These are phyloP conservation scores for Timema podura DNA, from an alignment of 2,888 invertebrate species.

Conservation along the genomic window DNA sequence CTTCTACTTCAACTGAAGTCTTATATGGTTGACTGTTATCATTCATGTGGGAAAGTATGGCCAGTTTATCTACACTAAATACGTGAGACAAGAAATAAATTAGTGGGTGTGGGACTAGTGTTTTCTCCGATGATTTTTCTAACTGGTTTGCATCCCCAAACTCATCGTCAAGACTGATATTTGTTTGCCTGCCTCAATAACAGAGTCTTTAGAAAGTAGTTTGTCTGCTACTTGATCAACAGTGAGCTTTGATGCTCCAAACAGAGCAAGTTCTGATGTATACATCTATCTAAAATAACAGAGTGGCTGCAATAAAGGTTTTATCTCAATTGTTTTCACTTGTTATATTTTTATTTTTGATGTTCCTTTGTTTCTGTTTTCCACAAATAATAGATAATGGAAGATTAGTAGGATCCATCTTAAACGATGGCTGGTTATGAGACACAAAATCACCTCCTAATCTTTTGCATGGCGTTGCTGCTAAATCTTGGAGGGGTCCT, in stretches of 20 bases:
- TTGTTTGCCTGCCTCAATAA: background rate
- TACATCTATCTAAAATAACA: background rate
- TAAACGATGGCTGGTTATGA: background rate
- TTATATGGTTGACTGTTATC: background rate
- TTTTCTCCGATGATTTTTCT: background rate
- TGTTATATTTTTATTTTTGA: background rate
- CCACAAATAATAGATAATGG: background rate
- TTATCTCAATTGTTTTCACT: background rate
- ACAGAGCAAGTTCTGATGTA: background rate
- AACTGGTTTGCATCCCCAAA: background rate
- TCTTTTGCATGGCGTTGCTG: background rate
- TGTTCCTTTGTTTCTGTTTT: background rate
- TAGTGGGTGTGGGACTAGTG: background rate
- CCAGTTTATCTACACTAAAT: background rate
- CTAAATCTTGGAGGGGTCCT: background rate
- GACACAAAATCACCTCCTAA: background rate
- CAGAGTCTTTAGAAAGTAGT: background rate
- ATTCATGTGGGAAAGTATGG: background rate
- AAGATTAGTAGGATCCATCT: background rate
- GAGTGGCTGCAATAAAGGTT: background rate
- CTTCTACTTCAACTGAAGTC: background rate
- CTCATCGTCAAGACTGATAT: background rate
- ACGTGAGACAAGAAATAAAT: background rate
- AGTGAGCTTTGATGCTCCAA: background rate
- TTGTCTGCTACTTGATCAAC: background rate